These are phyloP conservation scores for Meandrusa payeni DNA, from an alignment of 2,888 invertebrate genomes.

Conservation along the genomic window DNA sequence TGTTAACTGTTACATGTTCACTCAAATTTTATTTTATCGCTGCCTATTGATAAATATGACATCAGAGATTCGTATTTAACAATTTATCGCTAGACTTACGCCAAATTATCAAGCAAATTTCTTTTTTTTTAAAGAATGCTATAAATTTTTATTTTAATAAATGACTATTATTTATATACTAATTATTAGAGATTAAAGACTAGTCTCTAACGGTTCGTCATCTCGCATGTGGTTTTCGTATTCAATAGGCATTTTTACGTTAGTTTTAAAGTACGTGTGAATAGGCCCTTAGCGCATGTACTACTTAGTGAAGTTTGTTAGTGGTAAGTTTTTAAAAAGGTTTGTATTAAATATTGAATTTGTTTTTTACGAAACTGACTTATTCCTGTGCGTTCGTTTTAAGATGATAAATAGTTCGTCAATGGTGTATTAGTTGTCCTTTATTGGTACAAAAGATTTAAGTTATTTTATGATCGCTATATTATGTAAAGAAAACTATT, in stretches of 20 bases:
- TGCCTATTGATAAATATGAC: too few species aligned
- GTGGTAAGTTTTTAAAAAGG: constrained; percentile 74
- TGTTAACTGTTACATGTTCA: too few species aligned
- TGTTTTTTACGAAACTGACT: constrained; percentile 67
- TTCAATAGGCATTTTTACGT: background rate
- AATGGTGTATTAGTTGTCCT: constrained; percentile 66
- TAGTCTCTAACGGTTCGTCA: too few species aligned
- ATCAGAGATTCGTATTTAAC: too few species aligned
- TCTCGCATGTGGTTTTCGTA: too few species aligned
- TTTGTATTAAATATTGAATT: constrained; percentile 68
- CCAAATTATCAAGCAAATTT: too few species aligned
- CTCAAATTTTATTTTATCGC: too few species aligned
- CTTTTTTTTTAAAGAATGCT: background rate
- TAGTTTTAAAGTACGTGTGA: constrained; percentile 14
- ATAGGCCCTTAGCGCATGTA: constrained; percentile 40
- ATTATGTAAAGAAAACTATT: constrained; percentile 59
- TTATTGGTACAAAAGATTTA: constrained; percentile 70
- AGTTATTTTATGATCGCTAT: constrained; percentile 61
- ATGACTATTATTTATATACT: too few species aligned
- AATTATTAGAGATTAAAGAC: too few species aligned
- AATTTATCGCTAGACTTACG: too few species aligned
- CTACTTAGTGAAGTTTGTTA: constrained; percentile 63
- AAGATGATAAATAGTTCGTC: constrained; percentile 47
- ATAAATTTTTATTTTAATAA: background rate
- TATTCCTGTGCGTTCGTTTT: constrained; percentile 72